Base-by-base conservation (phyloP, 2,797 vertebrate genomes). In the Eremophila alpestris region DNA sequence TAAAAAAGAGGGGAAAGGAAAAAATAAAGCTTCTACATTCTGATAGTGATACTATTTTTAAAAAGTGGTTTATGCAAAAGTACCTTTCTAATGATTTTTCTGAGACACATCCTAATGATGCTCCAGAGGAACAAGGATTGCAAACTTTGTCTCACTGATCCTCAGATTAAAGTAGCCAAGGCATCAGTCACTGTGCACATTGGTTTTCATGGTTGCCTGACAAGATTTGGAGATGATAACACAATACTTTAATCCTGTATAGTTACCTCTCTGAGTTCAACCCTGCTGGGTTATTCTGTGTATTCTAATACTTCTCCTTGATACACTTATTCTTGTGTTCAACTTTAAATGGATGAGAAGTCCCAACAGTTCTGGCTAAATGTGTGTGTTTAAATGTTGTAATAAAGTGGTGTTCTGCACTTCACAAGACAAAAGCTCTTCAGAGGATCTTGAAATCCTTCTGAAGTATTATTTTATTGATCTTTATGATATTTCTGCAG, bases 391-490 rank as follows among this genome's bases (percentile, higher is more conserved):
- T 64, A 75, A 36, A 41, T 70, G 60, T 32, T 87, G 36, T 26
- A 68, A 49, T 90, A 91, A 91, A 88, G 46, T 32, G 54, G 23
- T 78, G 34, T 52, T 93, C 65, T 71, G 38, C 58, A 17, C 58
- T 64, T 90, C 80, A 63, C 27, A 54, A 78, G 64, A 54, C 68
- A 86, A 86, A 95, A 46, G 36, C 69, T 40, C 83, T 83, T 94
- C 54, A 78, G 83, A 94, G 69, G 24, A 90, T 83, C 73, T 67
- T 81, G 36, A 90, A 90, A 69, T 75, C 24, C 56, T 86, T 77
- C 62, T 55, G 54, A 86, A 86, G 43, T 56, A 51, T 86, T 83
- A 83, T 75, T 90, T 83, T 90, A 94, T 75, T 93, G 83, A 83
- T 81, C 80, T 83, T 83, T 38, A 41, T 17, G 27, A 71, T 74